phyloP scores from a whole-genome alignment of 1,140 invertebrate species.

The Delia radicum region DNA sequence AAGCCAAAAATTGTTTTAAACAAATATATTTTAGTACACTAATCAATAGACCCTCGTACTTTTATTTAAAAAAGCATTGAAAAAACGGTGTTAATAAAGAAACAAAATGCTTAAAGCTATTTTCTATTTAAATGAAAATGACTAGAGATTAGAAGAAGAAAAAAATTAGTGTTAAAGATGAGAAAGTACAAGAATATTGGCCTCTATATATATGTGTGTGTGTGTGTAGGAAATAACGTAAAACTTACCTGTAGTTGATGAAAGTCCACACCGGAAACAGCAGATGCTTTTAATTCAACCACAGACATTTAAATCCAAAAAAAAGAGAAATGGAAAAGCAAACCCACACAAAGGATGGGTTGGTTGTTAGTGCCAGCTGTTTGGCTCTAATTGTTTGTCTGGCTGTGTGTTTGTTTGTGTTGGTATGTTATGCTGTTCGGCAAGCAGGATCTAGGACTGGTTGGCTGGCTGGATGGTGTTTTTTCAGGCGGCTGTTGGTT shows the following conservation, averaged over 20 bases:
- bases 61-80: too few species aligned
- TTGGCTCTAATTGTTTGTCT: neutral
- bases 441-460: neutral
- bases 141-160: too few species aligned
- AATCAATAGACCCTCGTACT: too few species aligned
- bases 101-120: too few species aligned
- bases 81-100: too few species aligned
- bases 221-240: neutral
- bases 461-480: neutral
- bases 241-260: constrained; percentile 26
- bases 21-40: too few species aligned
- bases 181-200: too few species aligned
- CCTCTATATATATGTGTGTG: neutral
- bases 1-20: too few species aligned
- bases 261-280: constrained; percentile 25
- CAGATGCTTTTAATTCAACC: constrained; percentile 25
- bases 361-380: too few species aligned
- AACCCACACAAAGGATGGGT: neutral
- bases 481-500: neutral
- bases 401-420: neutral
- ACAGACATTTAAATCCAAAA: constrained; percentile 26
- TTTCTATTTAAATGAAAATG: too few species aligned
- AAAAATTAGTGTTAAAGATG: too few species aligned
- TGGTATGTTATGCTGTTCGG: neutral
- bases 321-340: neutral